A percentile compares a stretch with the other conserved stretches of the same genome.
phyloP scores from a whole-genome alignment of 2,888 invertebrate species.

The Sminthurinus aureus region DNA sequence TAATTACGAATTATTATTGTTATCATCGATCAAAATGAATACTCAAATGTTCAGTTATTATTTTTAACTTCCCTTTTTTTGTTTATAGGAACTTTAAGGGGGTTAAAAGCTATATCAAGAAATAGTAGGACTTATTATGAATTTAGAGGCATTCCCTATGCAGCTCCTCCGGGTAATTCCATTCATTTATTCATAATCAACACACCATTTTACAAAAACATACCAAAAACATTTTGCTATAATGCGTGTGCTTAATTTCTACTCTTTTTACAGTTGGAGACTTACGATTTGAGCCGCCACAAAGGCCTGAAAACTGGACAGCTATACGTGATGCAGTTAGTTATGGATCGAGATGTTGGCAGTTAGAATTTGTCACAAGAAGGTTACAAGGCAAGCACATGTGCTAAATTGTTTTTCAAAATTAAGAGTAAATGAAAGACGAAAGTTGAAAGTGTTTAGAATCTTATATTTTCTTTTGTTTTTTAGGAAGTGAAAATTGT shows the following conservation, averaged over 20 bases:
- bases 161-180: constrained; percentile 25
- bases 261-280: too few species aligned
- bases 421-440: background rate
- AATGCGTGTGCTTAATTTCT: background rate
- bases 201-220: background rate
- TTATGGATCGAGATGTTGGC: constrained; percentile 41
- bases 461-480: background rate
- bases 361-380: constrained; percentile 26
- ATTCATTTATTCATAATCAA: too few species aligned
- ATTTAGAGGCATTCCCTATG: constrained; percentile 43
- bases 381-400: constrained; percentile 16
- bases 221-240: background rate
- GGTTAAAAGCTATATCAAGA: constrained; percentile 24
- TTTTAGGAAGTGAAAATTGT: constrained; percentile 29
- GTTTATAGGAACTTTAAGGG: constrained; percentile 10
- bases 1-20: too few species aligned
- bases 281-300: constrained; percentile 26
- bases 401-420: background rate
- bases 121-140: constrained; percentile 36
- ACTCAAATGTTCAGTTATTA: background rate
- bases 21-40: too few species aligned
- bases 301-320: constrained; percentile 33
- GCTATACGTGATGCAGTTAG: constrained; percentile 34
- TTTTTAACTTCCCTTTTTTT: background rate
- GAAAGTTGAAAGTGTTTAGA: background rate